Evolutionary conservation across 1,140 invertebrate species (phyloP), one percentile per base, ranked within the genome.

Genomic region (Drosophila albomicans): DNA sequence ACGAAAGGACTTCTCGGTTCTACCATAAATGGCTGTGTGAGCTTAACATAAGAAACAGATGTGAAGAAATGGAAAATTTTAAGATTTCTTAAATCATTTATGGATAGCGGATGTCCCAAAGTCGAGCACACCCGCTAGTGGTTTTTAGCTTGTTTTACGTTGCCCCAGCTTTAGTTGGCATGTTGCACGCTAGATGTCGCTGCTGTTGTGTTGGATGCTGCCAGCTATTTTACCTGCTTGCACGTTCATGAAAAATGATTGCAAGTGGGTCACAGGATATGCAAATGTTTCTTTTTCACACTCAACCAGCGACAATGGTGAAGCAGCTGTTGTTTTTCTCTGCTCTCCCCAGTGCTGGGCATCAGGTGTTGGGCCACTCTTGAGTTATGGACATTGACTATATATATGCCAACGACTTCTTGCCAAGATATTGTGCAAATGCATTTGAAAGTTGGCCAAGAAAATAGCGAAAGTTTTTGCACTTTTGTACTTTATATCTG

Each of bases 261-360:
- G 85, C 81, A 89, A 89, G 81, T 89, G 85, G 85, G 85, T 89
- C 85, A 89, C 85, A 89, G 85, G 85, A 89, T 90, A 89, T 89
- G 85, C 85, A 89, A 89, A 90, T 89, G 81, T 89, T 89, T 88
- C 80, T 88, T 88, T 87, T 88, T 81, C 85, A 84, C 85, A 85
- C 84, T 87, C 75, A 87, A 71, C 82, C 82, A 67, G 51, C 71
- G 71, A 74, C 71, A 74, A 62, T 62, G 72, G 13, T 51, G 64
- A 68, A 58, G 51, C 6, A 54, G 51, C 30, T 32, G 75, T 68
- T 79, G 74, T 61, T 85, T 74, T 61, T 69, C 62, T 76, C 30
- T 62, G 41, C 73, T 35, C 30, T 6, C 52, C 25, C 5, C 75
- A 16, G 30, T 57, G 35, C 30, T 16, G 30, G 46, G 58, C 45